These are phyloP conservation scores for Sclerodermus sp. DNA, from an alignment of 2,888 invertebrate species.

Conservation along the genomic window DNA sequence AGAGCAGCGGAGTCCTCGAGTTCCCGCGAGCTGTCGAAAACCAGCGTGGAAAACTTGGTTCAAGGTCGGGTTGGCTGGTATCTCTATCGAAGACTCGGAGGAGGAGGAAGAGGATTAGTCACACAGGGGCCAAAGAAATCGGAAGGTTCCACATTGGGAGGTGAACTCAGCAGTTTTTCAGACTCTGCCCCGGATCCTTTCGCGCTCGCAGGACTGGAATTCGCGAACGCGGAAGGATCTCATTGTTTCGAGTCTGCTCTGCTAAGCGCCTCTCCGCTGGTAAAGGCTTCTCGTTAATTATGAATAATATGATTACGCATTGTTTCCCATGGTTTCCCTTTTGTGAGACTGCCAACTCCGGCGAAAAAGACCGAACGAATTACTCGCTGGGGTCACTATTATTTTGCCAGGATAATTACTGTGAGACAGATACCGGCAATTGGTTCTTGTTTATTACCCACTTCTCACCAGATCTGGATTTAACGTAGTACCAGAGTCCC, in stretches of 20 bases:
- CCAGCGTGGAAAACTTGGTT: too few species aligned
- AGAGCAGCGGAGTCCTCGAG: too few species aligned
- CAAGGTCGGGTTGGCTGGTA: too few species aligned
- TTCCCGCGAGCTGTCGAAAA: too few species aligned
- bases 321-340: conserved; percentile 44
- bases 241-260: conserved; percentile 28
- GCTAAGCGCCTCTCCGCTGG: conserved; percentile 19
- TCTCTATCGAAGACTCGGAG: too few species aligned
- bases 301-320: conserved; percentile 43
- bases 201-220: too few species aligned
- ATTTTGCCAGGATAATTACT: not conserved
- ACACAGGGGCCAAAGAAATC: too few species aligned
- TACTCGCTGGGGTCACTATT: not conserved
- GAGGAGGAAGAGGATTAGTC: too few species aligned
- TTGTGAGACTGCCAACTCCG: conserved; percentile 27
- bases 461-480: not conserved
- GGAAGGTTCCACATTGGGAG: too few species aligned
- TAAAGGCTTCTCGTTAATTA: conserved; percentile 41
- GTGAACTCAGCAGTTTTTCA: too few species aligned
- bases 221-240: conserved; percentile 18
- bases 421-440: not conserved
- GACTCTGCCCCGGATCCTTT: too few species aligned
- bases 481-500: not conserved
- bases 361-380: conserved; percentile 1
- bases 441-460: not conserved